A percentile compares a stretch with the other conserved stretches of the same genome.
These are phyloP conservation scores for Volucella zonaria DNA, from an alignment of 2,888 invertebrate genomes.

Conservation along the genomic window DNA sequence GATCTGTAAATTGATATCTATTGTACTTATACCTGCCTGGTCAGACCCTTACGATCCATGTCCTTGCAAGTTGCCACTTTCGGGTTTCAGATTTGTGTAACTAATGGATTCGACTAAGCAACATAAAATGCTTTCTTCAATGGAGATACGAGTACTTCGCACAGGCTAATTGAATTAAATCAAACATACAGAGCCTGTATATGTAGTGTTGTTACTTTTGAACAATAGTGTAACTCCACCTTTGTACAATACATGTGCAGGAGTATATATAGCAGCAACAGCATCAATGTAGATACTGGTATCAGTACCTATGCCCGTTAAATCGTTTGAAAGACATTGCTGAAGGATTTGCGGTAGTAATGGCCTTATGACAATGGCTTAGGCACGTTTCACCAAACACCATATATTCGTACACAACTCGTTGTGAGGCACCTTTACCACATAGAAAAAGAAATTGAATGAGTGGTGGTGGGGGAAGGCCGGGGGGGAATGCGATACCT, in stretches of 20 bases:
- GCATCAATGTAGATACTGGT: not conserved
- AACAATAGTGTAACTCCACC: conserved; percentile 29
- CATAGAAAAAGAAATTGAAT: not conserved
- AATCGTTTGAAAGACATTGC: conserved; percentile 56
- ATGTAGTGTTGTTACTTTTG: not conserved
- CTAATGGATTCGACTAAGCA: too few species aligned
- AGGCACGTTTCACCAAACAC: conserved; percentile 54
- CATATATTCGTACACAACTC: not conserved
- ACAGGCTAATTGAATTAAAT: too few species aligned
- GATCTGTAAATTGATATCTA: too few species aligned
- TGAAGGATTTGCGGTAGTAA: conserved; percentile 61
- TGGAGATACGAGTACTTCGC: too few species aligned
- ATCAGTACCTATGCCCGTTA: conserved; percentile 15
- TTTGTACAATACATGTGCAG: not conserved
- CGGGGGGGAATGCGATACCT: not conserved
- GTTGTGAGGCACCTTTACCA: conserved; percentile 21
- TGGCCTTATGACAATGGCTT: conserved; percentile 64
- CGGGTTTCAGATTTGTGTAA: too few species aligned
- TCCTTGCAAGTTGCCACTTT: too few species aligned
- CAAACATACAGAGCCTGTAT: not conserved
- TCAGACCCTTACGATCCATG: too few species aligned
- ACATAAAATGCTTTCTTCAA: too few species aligned
- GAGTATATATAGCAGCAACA: not conserved
- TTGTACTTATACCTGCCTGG: too few species aligned
- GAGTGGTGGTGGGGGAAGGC: too few species aligned